Percentiles rank a stretch among this genome's conserved stretches.
Conservation (phyloP, 2,113 vertebrate genomes). For the Sapajus apella region DNA sequence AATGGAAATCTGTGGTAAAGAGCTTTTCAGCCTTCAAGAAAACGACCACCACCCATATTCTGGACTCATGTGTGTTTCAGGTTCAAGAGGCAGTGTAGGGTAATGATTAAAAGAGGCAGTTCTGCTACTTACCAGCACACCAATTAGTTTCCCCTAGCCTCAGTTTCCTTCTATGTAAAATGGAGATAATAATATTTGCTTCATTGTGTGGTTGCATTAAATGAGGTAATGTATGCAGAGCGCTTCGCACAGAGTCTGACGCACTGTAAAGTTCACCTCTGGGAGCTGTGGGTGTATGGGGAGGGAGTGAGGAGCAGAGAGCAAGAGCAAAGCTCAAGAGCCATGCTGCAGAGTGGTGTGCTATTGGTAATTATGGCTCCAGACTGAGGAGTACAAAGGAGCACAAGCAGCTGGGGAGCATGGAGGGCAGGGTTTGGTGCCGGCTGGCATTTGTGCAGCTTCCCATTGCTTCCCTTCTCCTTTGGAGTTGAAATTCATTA, state of each 20-base stretch:
- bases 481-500: neutral
- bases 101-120: neutral
- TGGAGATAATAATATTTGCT: neutral
- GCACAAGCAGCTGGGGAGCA: neutral
- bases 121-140: neutral
- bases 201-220: neutral
- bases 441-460: neutral
- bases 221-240: neutral
- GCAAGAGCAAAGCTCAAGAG: neutral
- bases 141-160: neutral
- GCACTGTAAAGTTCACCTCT: neutral
- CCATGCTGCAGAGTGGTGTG: neutral
- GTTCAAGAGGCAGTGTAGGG: neutral
- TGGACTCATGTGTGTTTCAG: neutral
- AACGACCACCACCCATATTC: neutral
- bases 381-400: neutral
- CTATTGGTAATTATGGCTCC: neutral
- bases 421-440: accelerated
- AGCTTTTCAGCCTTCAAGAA: neutral
- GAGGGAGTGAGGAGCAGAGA: neutral
- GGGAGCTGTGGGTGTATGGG: neutral
- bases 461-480: neutral
- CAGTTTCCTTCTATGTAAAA: neutral
- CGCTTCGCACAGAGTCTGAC: neutral
- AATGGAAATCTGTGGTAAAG: neutral